These are phyloP conservation scores for Oxytorus armatus DNA, from an alignment of 2,888 invertebrate genomes.

Conservation along the genomic window DNA sequence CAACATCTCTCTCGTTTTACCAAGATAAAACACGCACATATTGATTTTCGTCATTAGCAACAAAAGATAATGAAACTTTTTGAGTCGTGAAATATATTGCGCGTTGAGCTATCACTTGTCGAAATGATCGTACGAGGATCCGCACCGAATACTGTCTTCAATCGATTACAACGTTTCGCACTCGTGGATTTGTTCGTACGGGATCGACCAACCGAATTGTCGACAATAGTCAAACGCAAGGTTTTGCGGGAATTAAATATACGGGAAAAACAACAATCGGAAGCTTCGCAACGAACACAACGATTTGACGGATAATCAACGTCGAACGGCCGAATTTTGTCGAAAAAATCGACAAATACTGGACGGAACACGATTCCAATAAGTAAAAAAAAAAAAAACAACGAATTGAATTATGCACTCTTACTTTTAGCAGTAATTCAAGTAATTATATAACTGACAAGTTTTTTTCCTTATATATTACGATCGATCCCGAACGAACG, in stretches of 20 bases:
- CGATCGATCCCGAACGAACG: constrained; percentile 32
- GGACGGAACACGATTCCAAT: constrained; percentile 68
- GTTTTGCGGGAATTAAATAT: constrained; percentile 4
- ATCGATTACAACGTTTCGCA: constrained; percentile 44
- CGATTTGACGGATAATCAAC: constrained; percentile 20
- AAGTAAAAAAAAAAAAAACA: too few relatives aligned
- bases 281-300: constrained; percentile 31
- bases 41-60: neutral
- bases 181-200: constrained; percentile 20
- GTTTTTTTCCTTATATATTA: constrained; percentile 25
- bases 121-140: constrained; percentile 45
- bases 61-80: too few relatives aligned
- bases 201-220: constrained; percentile 16
- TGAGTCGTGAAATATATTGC: neutral
- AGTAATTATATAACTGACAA: neutral
- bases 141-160: constrained; percentile 55
- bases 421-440: constrained; percentile 9
- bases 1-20: constrained; percentile 9
- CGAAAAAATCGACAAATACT: constrained; percentile 57
- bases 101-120: neutral
- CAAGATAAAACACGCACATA: too few relatives aligned
- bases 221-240: constrained; percentile 24
- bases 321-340: constrained; percentile 43
- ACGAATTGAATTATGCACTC: constrained; percentile 17
- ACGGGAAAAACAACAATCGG: neutral